phyloP scores from a whole-genome alignment of 2,888 invertebrate species.

The Drosophila acutilabella region DNA sequence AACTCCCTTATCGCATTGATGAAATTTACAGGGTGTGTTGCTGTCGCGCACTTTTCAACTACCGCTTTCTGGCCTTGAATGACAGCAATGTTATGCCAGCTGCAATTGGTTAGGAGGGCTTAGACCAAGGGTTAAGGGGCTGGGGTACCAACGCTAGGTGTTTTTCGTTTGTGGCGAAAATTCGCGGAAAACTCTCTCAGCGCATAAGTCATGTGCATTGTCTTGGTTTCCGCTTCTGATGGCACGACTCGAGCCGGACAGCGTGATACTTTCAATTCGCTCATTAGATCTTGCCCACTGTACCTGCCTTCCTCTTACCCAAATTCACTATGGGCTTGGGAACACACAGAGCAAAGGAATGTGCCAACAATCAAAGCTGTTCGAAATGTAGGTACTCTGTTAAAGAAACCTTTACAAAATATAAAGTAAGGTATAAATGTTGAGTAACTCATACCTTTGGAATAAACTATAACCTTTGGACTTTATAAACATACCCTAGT shows the following conservation, averaged over 20 bases:
- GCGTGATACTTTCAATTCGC: slow-evolving; percentile 46
- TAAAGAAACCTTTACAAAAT: no score
- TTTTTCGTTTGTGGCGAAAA: slow-evolving; percentile 61
- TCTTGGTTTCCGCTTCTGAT: slow-evolving; percentile 59
- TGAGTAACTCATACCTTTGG: no score
- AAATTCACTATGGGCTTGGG: slow-evolving; percentile 23
- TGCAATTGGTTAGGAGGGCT: neutral
- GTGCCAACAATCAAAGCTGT: no score
- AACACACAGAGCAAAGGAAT: slow-evolving; percentile 14
- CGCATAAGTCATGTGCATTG: slow-evolving; percentile 69
- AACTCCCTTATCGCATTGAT: no score
- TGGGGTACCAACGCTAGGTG: slow-evolving; percentile 41
- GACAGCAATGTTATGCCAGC: slow-evolving; percentile 46
- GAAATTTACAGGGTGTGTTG: no score
- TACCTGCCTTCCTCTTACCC: slow-evolving; percentile 1
- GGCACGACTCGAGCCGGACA: slow-evolving; percentile 48
- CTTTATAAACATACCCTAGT: no score
- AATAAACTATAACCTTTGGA: no score
- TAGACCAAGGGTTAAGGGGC: neutral
- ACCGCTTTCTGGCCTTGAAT: slow-evolving; percentile 69
- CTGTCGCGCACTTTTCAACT: slow-evolving; percentile 30
- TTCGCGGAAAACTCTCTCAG: slow-evolving; percentile 71
- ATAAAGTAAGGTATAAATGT: no score
- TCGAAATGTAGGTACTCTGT: neutral
- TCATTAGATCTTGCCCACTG: slow-evolving; percentile 42